These are phyloP conservation scores for Malurus elegans DNA, from an alignment of 2,113 vertebrate species.

Conservation along the genomic window DNA sequence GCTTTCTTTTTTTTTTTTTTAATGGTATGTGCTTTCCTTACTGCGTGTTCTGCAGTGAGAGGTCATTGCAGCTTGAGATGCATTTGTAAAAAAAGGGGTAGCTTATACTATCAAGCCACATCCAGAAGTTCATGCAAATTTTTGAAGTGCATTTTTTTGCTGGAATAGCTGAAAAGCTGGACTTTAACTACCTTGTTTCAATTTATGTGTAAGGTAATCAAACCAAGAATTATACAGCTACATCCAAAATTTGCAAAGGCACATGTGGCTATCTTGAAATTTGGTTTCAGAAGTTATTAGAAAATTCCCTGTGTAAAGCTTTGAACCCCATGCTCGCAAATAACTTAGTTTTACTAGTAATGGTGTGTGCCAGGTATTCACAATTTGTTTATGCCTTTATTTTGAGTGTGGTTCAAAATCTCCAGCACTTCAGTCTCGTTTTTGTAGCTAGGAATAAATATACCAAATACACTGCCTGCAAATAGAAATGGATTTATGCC, in stretches of 20 bases:
- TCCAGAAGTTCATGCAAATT: neutral
- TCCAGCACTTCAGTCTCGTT: neutral
- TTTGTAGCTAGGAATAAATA: slow-evolving; percentile 23
- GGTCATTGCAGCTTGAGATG: neutral
- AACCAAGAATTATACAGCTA: neutral
- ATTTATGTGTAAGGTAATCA: neutral
- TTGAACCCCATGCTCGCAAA: neutral
- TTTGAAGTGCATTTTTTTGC: neutral
- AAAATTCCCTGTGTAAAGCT: neutral
- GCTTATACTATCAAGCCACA: neutral
- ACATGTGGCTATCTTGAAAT: neutral
- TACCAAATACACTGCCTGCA: neutral
- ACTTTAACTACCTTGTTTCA: neutral
- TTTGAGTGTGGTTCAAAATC: slow-evolving; percentile 17
- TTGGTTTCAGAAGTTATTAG: neutral
- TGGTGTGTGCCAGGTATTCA: slow-evolving; percentile 6
- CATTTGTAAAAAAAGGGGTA: neutral
- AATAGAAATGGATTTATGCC: neutral
- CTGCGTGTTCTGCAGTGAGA: neutral
- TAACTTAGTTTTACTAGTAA: neutral
- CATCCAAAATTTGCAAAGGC: neutral
- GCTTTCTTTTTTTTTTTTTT: neutral
- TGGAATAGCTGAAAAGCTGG: neutral
- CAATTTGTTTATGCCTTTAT: slow-evolving; percentile 16
- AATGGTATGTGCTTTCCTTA: neutral